Evolutionary conservation across 2,113 vertebrate species (phyloP), one percentile per base, ranked within the genome.

Genomic region (Uria aalge): DNA sequence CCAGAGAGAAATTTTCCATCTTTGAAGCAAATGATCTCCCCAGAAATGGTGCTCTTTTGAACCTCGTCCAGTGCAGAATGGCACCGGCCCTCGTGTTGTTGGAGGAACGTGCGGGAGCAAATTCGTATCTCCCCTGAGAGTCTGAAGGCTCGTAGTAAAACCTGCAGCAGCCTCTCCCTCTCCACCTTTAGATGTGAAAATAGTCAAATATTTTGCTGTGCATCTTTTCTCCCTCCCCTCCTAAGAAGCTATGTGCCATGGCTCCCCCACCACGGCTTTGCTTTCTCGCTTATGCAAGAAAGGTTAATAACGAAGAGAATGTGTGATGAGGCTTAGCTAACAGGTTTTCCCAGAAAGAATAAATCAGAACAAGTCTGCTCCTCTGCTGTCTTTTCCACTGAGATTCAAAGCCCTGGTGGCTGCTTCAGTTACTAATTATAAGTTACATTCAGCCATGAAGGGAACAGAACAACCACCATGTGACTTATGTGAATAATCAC

Each of bases 351-450:
- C 93, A 76, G 72, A 43, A 67, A 92, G 77, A 92, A 92, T 92
- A 95, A 95, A 92, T 90, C 89, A 86, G 81, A 94, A 57, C 38
- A 47, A 96, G 57, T 19, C 73, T 40, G 57, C 40, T 43, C 63
- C 47, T 92, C 48, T 36, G 22, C 68, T 68, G 1, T 74, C 80
- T 89, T 85, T 87, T 48, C 76, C 60, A 11, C 27, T 45, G 91
- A 90, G 91, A 94, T 62, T 94, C 84, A 85, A 94, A 92, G 57
- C 83, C 77, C 89, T 53, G 15, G 63, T 76, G 95, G 59, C 77
- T 96, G 88, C 85, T 75, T 90, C 77, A 90, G 32, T 75, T 87
- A 41, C 81, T 94, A 96, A 90, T 96, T 96, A 94, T 68, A 84
- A 92, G 81, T 80, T 80, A 93, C 85, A 59, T n/a, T 95, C 72